Base-by-base conservation (phyloP, 2,888 invertebrate species). In the Bellardia bayeri region DNA sequence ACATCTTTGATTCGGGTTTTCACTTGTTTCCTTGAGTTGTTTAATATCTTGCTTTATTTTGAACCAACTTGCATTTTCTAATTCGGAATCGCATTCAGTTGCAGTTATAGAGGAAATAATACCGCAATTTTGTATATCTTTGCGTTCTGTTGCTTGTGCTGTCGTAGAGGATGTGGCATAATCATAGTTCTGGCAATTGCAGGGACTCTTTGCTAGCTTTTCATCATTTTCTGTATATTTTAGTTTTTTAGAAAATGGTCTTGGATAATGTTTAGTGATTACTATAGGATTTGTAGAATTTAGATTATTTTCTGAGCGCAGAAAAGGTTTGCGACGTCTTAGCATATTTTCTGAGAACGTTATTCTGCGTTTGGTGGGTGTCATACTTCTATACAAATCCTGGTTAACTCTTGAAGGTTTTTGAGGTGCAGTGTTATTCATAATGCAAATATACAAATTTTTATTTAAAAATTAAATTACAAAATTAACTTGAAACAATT, bases 331-430 rank as follows among this genome's bases (percentile, higher is more conserved):
- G 1, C 80, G 61, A 0, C 61, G 69, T 71, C 14, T 40, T 3
- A 6, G 8, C 79, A 79, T 79, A 14, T 37, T 23, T 40, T 61
- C 61, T 0, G 80, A 80, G 63, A 71, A 80, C 2, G 61, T 63
- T 49, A 40, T 61, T 13, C n/a, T 51, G 23, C 23, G 23, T 54
- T n/a, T 79, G 16, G 49, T 69, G 14, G 79, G 68, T 0, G 69
- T 61, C 23, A 61, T 14, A 0, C 61, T 2, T 14, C 9, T 13
- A 56, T 66, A 78, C 3, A 80, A 49, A 3, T 49, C 49, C 14
- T 37, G 56, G 9, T 16, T 7, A 37, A 37, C 14, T 51, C 11
- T 30, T 13, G 2, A 14, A 6, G 30, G 3, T 40, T 80, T 40
- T 37, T 37, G 16, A 8, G 37, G 23, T 2, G 2, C 14, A 8